Evolutionary conservation across 2,797 vertebrate species (phyloP).

Genomic region (Neopelma chrysocephalum): DNA sequence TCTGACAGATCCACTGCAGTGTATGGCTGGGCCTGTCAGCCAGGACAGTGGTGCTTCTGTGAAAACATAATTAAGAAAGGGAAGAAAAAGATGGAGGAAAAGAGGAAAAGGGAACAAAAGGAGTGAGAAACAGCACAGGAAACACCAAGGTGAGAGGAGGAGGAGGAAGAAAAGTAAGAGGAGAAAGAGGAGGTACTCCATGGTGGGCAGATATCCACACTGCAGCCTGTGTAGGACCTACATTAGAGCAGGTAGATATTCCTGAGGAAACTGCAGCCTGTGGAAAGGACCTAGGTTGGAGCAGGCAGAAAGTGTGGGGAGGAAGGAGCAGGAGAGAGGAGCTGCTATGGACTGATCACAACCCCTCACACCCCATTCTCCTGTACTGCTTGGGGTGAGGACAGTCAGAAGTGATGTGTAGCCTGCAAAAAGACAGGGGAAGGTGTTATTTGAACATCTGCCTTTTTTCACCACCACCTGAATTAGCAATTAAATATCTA

Average conservation of each 20-base stretch:
- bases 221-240: neutral
- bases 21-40: neutral
- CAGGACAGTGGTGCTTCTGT: rapidly evolving
- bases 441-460: neutral
- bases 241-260: neutral
- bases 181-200: neutral
- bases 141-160: neutral
- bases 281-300: rapidly evolving
- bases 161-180: neutral
- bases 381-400: neutral
- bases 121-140: neutral
- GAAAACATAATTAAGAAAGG: neutral
- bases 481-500: neutral
- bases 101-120: neutral
- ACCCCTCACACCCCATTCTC: neutral
- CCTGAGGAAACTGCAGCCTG: neutral
- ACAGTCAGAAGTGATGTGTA: neutral
- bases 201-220: neutral
- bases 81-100: neutral
- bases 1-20: rapidly evolving
- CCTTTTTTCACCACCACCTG: too few relatives aligned
- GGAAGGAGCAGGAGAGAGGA: neutral
- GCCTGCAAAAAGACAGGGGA: neutral
- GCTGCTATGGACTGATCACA: neutral
- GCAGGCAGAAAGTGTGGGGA: neutral